phyloP scores from a whole-genome alignment of 2,113 vertebrate species.

The Ammodytes dubius region DNA sequence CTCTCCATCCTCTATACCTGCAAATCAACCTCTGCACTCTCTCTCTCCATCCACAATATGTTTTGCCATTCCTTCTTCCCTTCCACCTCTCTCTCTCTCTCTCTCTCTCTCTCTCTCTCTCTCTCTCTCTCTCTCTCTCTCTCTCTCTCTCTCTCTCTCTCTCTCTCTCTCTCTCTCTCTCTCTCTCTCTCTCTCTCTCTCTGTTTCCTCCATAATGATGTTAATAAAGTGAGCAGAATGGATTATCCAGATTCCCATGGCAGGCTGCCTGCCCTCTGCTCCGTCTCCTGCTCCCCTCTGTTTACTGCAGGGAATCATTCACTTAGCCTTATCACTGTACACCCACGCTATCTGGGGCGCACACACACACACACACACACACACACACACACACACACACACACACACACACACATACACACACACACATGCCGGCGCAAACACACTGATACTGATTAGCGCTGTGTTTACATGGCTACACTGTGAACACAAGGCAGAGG shows the following conservation, averaged over 20 bases:
- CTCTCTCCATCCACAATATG: conserved; percentile 11
- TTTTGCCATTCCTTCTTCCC: too few species aligned
- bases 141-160: conserved; percentile 17
- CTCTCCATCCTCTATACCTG: not conserved
- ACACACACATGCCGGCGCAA: conserved; percentile 34
- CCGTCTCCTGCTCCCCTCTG: conserved; percentile 51
- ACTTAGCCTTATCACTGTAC: conserved; percentile 73
- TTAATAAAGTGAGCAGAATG: conserved; percentile 77
- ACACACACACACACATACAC: conserved; percentile 31
- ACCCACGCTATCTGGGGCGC: conserved; percentile 43
- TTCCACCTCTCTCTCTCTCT: conserved; percentile 19
- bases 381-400: conserved; percentile 46
- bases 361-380: conserved; percentile 31
- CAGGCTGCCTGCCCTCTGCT: conserved; percentile 62
- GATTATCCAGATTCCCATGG: conserved; percentile 79
- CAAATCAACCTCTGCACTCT: conserved; percentile 29
- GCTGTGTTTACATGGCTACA: conserved; percentile 43
- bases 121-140: not conserved
- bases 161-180: not conserved
- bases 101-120: conserved; percentile 22
- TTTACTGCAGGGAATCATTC: conserved; percentile 73
- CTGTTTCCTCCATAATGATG: conserved; percentile 63
- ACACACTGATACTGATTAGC: conserved; percentile 48
- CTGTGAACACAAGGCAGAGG: conserved; percentile 44
- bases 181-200: conserved; percentile 35